A percentile compares a stretch with the other conserved stretches of the same genome.
Evolutionary conservation across 2,888 invertebrate species (phyloP).

Genomic region (Camponotus fellah): DNA sequence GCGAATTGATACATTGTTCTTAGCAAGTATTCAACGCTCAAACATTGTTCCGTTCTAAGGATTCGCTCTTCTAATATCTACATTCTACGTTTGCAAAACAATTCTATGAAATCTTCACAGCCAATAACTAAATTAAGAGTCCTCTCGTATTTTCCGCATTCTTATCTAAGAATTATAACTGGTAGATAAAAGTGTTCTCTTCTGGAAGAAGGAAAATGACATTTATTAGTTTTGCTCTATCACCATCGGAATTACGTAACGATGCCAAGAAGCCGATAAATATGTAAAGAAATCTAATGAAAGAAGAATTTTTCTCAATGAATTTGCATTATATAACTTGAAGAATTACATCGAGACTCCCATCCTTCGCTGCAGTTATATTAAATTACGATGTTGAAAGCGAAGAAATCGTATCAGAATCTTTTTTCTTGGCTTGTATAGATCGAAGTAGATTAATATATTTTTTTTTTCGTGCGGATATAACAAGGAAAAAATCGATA

Average conservation of each 20-base stretch:
- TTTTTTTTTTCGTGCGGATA: not conserved
- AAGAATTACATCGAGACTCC: constrained; percentile 10
- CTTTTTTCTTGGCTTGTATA: not conserved
- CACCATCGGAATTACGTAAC: constrained; percentile 7
- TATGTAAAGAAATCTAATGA: constrained; percentile 19
- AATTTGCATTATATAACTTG: constrained; percentile 10
- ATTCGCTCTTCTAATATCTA: constrained; percentile 59
- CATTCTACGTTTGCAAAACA: constrained; percentile 59
- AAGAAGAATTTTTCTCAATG: not conserved
- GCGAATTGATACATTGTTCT: constrained; percentile 18
- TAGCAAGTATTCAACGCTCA: constrained; percentile 59
- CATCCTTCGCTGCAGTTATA: not conserved
- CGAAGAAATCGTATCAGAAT: not conserved
- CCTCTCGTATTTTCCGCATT: constrained; percentile 39
- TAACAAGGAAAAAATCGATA: not conserved
- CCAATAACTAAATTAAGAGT: constrained; percentile 74
- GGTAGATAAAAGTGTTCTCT: not conserved
- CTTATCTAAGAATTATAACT: constrained; percentile 21
- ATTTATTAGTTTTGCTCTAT: constrained; percentile 17
- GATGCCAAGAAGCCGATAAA: constrained; percentile 10
- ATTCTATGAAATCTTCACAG: constrained; percentile 71
- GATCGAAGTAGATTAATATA: not conserved
- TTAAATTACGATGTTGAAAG: not conserved
- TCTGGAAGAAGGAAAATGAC: not conserved
- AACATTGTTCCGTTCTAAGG: constrained; percentile 44